These are phyloP conservation scores for Anguilla obscura DNA, from an alignment of 2,797 vertebrate genomes.

Conservation along the genomic window DNA sequence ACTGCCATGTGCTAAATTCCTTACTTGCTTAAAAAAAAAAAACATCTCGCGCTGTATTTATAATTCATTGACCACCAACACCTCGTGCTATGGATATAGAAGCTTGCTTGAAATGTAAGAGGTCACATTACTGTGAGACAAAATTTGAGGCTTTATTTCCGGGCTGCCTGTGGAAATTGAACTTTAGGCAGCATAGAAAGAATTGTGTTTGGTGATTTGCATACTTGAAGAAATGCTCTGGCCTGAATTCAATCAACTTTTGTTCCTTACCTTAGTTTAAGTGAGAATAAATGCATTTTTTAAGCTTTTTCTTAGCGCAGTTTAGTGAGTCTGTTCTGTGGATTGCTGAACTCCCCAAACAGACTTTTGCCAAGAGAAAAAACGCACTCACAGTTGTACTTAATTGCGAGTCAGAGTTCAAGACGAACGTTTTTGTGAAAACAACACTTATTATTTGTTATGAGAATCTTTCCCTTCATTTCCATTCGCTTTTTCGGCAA, in stretches of 20 bases:
- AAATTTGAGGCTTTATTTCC: neutral
- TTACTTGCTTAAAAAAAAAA: neutral
- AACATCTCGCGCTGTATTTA: neutral
- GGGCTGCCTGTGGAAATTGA: neutral
- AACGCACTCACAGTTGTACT: no score
- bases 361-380: neutral
- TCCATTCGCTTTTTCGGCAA: conserved; percentile 42
- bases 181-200: neutral
- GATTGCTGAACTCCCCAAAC: neutral
- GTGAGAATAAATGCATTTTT: neutral
- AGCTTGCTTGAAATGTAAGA: neutral
- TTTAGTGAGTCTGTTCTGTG: neutral
- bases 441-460: neutral
- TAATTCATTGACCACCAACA: neutral
- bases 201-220: neutral
- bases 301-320: neutral
- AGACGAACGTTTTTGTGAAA: no score
- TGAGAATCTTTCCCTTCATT: conserved; percentile 28
- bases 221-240: neutral
- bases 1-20: neutral
- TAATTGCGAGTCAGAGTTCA: no score
- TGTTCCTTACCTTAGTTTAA: neutral
- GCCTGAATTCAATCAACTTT: conserved; percentile 25
- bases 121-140: neutral
- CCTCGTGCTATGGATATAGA: no score